These are phyloP conservation scores for Drosophila watanabei DNA, from an alignment of 1,140 invertebrate species.

Conservation along the genomic window DNA sequence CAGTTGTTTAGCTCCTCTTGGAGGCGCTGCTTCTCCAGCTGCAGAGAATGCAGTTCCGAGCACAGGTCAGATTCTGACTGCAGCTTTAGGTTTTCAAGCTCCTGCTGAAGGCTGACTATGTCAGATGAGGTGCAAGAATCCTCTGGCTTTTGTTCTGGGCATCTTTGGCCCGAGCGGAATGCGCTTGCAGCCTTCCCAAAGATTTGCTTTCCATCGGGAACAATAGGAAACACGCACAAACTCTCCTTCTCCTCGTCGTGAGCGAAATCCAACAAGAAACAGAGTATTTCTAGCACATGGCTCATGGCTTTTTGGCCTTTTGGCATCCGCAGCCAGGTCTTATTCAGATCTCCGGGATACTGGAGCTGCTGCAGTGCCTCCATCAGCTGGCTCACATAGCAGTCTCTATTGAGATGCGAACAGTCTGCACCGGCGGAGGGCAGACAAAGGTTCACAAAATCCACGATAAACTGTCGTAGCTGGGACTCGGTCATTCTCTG, in stretches of 20 bases:
- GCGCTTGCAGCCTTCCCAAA: not conserved
- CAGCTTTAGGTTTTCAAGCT: not conserved
- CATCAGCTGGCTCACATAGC: conserved; percentile 33
- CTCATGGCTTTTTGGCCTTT: conserved; percentile 9
- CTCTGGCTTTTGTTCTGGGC: no score
- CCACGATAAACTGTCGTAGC: conserved; percentile 31
- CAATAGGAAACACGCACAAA: conserved; percentile 4
- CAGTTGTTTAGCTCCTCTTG: conserved; percentile 2
- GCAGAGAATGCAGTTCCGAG: not conserved
- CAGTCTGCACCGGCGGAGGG: conserved; percentile 4
- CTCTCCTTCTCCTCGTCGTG: not conserved
- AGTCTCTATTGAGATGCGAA: conserved; percentile 14
- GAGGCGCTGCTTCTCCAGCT: conserved; percentile 1
- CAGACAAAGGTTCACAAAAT: conserved; percentile 49
- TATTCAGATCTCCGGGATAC: conserved; percentile 36
- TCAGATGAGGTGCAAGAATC: not conserved
- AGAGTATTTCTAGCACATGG: conserved; percentile 34
- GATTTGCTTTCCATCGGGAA: not conserved
- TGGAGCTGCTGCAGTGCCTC: conserved; percentile 35
- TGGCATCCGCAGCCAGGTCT: conserved; percentile 35
- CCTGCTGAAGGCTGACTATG: not conserved
- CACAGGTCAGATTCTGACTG: not conserved
- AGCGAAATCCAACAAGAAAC: conserved; percentile 51
- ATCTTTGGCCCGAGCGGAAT: not conserved
- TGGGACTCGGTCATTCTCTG: conserved; percentile 9